Base-by-base conservation (phyloP, 2,888 invertebrate species). In the Rhabditoides inermis region DNA sequence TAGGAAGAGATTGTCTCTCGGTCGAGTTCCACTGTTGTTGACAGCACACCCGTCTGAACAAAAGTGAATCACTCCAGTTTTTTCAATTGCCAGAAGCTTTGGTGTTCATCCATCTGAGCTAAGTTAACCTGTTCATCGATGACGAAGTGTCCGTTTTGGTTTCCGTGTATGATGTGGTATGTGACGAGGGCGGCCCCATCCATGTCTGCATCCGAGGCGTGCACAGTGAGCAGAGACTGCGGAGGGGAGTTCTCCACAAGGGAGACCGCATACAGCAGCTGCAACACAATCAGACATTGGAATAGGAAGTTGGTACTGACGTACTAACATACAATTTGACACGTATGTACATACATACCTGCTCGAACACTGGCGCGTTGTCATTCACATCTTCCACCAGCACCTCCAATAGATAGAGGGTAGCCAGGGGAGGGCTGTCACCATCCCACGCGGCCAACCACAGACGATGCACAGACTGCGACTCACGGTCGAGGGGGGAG, bases 161-260 rank as follows among this genome's bases (percentile, higher is more conserved):
- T 76, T 25, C 61, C 63, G 18, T 58, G 55, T 15, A 41, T 88
- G 51, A 94, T 89, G 78, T 87, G 86, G 56, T 92, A 84, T 70
- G 84, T 84, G 1, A 91, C 87, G 72, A 86, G 83, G 6, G 88
- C 88, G 77, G 88, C 88, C 75, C 83, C 84, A 0, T 88, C 88
- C 63, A 85, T 84, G 76, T 90, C 89, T 0, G 84, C 84, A 77
- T 91, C 90, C 20, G 84, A 85, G 0, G 90, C 88, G 77, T 87
- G 88, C 50, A 92, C 82, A 83, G 77, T 87, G 86, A 62, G 45
- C 3, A 64, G 35, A 6, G 50, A 36, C 5, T 20, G 30, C 4
- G 56, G 51, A 10, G 60, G 56, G 3, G 46, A 45, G 40, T 55
- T 73, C 53, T 65, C 56, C 18, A 41, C 44, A n/a, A 65, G 39